A percentile compares a stretch with the other conserved stretches of the same genome.
phyloP scores from a whole-genome alignment of 2,797 vertebrate genomes.

The Falco cherrug region DNA sequence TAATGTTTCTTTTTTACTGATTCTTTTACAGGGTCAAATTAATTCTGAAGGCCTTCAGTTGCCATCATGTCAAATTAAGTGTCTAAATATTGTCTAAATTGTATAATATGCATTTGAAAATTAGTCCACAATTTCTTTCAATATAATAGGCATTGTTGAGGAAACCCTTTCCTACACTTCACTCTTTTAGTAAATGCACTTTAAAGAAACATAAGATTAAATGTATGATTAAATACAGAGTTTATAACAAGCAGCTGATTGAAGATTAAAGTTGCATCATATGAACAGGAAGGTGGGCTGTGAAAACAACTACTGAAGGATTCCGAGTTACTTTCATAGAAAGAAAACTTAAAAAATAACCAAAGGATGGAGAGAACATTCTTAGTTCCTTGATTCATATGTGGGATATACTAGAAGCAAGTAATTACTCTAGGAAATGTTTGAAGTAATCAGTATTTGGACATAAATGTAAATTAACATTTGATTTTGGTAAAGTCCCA shows the following conservation, averaged over 20 bases:
- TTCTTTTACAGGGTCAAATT: neutral
- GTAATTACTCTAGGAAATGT: neutral
- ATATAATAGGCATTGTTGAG: neutral
- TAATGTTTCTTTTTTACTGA: neutral
- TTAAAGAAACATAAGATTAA: neutral
- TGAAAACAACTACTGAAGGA: neutral
- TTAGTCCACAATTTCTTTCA: neutral
- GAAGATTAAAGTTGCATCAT: neutral
- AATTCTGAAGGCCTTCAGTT: neutral
- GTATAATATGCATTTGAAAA: neutral
- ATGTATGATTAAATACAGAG: neutral
- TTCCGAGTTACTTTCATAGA: neutral
- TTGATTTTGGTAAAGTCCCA: neutral
- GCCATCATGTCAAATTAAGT: neutral
- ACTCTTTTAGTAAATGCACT: neutral
- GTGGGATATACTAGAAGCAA: neutral
- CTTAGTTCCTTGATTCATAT: neutral
- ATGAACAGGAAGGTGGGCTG: neutral
- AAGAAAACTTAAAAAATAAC: neutral
- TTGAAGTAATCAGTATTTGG: neutral
- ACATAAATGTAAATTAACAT: neutral
- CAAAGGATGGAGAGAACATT: neutral
- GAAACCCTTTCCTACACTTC: neutral
- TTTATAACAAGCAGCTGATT: neutral
- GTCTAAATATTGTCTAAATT: neutral